A percentile compares a stretch with the other conserved stretches of the same genome.
Conservation (phyloP, 2,113 vertebrate species). For the Gnathochromis pfefferi region DNA sequence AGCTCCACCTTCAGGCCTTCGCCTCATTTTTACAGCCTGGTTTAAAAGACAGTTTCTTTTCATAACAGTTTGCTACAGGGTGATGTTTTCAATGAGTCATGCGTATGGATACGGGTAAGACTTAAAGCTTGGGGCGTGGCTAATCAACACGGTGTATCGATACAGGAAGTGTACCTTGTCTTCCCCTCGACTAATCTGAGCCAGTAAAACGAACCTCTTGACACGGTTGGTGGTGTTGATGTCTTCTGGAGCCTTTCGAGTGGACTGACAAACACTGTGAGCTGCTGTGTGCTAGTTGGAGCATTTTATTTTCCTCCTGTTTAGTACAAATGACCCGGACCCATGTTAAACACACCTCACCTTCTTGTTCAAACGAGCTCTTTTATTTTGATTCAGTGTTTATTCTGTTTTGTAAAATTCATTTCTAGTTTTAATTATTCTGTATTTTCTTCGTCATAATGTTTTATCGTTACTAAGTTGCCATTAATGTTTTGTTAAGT, state of each 20-base stretch:
- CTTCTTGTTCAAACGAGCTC: not conserved
- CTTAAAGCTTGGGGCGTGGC: not conserved
- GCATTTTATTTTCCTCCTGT: not conserved
- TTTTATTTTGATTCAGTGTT: not conserved
- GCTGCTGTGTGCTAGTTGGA: not conserved
- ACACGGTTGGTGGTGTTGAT: not conserved
- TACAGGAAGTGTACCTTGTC: not conserved
- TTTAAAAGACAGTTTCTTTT: not conserved
- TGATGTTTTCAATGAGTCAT: not conserved
- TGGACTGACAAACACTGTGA: not conserved
- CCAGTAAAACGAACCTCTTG: not conserved
- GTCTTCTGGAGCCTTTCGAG: not conserved
- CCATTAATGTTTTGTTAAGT: not conserved
- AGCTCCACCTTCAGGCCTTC: not conserved
- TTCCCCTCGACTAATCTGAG: not conserved
- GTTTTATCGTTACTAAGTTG: not conserved
- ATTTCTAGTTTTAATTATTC: not conserved
- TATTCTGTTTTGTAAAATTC: not conserved
- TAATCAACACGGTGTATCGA: not conserved
- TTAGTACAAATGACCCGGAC: not conserved
- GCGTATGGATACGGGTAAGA: not conserved
- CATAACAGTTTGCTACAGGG: not conserved
- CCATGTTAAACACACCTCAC: not conserved
- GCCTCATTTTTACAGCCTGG: not conserved
- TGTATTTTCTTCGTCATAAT: not conserved